Percentiles rank a stretch among this genome's conserved stretches.
Conservation (phyloP, 2,113 vertebrate genomes). For the Anser cygnoides region DNA sequence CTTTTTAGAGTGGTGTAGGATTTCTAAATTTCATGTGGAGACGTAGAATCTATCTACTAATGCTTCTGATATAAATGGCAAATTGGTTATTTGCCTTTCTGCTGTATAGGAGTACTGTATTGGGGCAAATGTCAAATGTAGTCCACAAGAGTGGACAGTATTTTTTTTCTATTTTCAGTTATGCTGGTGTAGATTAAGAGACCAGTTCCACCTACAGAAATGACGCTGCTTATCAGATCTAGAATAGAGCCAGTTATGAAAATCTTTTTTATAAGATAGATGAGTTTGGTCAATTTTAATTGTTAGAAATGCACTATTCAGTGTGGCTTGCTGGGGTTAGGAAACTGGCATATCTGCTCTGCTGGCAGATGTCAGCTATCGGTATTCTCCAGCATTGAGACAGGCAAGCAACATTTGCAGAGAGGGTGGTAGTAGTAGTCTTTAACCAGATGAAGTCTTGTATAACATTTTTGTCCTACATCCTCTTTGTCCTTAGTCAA, state of each 20-base stretch:
- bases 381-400: not conserved
- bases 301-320: not conserved
- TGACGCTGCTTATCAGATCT: not conserved
- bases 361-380: not conserved
- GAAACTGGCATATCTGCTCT: not conserved
- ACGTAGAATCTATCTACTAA: not conserved
- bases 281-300: not conserved
- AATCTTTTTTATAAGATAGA: not conserved
- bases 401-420: not conserved
- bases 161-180: not conserved
- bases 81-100: not conserved
- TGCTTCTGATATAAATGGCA: not conserved
- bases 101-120: not conserved
- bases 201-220: not conserved
- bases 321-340: not conserved
- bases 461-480: not conserved
- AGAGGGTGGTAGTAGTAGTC: not conserved
- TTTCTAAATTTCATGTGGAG: not conserved
- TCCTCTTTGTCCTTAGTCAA: not conserved
- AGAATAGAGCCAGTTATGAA: not conserved
- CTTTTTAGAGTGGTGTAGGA: not conserved
- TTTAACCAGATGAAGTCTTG: not conserved
- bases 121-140: not conserved
- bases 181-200: not conserved
- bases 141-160: accelerated